A percentile compares a stretch with the other conserved stretches of the same genome.
phyloP scores from a whole-genome alignment of 1,140 invertebrate species.

The Drosophila eugracilis region DNA sequence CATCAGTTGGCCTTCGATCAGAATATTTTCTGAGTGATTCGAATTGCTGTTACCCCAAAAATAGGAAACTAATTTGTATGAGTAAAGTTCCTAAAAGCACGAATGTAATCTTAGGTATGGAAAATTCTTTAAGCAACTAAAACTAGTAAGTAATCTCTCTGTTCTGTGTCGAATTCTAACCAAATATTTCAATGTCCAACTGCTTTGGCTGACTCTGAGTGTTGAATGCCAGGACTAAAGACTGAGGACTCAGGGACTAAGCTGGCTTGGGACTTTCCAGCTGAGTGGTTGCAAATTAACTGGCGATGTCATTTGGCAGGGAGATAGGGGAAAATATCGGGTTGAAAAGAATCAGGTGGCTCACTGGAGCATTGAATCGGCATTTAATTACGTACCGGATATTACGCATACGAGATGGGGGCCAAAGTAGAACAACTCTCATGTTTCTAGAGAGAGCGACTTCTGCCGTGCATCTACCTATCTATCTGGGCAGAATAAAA shows the following conservation, averaged over 20 bases:
- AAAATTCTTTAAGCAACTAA: no score
- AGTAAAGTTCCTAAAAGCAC: not conserved
- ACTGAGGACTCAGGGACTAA: no score
- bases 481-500: no score
- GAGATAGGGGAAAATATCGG: not conserved
- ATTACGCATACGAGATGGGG: slow-evolving; percentile 31
- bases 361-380: not conserved
- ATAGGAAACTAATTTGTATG: not conserved
- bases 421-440: not conserved
- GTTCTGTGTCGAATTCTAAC: not conserved
- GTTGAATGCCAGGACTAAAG: not conserved
- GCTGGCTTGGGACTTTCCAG: not conserved
- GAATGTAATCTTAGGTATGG: no score
- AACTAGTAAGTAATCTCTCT: no score
- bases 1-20: not conserved
- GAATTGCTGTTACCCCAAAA: not conserved
- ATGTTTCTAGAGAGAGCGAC: no score
- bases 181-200: not conserved
- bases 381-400: slow-evolving; percentile 47
- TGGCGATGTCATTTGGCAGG: not conserved
- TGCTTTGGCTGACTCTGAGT: no score
- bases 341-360: not conserved
- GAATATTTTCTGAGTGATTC: not conserved
- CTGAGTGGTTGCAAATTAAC: slow-evolving; percentile 2
- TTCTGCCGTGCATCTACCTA: no score